These are phyloP conservation scores for Dusona sp. DNA, from an alignment of 2,888 invertebrate genomes.

Conservation along the genomic window DNA sequence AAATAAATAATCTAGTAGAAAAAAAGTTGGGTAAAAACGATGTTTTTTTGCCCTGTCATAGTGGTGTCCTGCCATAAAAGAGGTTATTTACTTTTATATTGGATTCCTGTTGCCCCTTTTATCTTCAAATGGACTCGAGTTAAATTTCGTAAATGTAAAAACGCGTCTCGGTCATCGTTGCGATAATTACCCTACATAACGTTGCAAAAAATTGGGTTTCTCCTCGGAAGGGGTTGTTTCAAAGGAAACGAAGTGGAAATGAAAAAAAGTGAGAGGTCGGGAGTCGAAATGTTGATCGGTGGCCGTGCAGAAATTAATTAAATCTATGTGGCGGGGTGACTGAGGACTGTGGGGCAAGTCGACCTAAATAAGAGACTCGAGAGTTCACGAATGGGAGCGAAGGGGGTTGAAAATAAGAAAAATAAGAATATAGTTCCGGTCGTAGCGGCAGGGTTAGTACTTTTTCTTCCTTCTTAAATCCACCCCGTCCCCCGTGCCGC, in stretches of 20 bases:
- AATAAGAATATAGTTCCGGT: slow-evolving; percentile 37
- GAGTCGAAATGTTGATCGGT: slow-evolving; percentile 47
- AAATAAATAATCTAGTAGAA: no score
- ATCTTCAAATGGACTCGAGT: not conserved
- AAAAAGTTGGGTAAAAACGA: no score
- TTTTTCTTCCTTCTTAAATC: slow-evolving; percentile 10
- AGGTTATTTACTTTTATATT: not conserved
- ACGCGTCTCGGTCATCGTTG: not conserved
- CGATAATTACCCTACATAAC: not conserved
- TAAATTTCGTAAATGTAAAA: not conserved
- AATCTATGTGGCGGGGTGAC: slow-evolving; percentile 36
- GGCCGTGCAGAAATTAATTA: slow-evolving; percentile 50
- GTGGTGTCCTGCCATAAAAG: no score
- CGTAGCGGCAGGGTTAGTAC: slow-evolving; percentile 10
- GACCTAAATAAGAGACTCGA: slow-evolving; percentile 55
- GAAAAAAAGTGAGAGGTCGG: not conserved
- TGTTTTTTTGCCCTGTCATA: no score
- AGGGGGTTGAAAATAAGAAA: slow-evolving; percentile 37
- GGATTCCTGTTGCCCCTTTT: not conserved
- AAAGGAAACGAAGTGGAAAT: slow-evolving; percentile 17
- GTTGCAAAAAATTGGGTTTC: not conserved
- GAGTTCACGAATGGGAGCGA: not conserved
- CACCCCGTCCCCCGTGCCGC: not conserved
- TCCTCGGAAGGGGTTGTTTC: not conserved
- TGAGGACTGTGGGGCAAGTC: slow-evolving; percentile 18